A percentile compares a stretch with the other conserved stretches of the same genome.
These are phyloP conservation scores for Petrolisthes cinctipes DNA, from an alignment of 2,888 invertebrate genomes.

Conservation along the genomic window DNA sequence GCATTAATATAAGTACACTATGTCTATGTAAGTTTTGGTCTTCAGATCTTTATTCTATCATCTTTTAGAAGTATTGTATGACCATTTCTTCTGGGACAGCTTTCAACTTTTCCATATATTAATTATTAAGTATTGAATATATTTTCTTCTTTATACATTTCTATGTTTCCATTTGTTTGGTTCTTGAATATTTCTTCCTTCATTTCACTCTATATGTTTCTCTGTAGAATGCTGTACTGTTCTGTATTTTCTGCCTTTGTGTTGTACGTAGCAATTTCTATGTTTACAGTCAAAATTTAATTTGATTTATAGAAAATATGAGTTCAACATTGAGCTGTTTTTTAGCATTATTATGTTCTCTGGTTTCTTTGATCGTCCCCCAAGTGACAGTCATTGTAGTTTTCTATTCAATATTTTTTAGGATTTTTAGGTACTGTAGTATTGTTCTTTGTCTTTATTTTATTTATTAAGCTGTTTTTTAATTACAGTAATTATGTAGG, in stretches of 20 bases:
- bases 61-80: too few species aligned
- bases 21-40: too few species aligned
- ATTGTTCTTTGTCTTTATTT: neutral
- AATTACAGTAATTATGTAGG: neutral
- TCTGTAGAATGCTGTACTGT: too few species aligned
- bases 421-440: neutral
- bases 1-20: too few species aligned
- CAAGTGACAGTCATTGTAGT: slow-evolving; percentile 39
- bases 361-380: slow-evolving; percentile 55
- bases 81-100: too few species aligned
- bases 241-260: too few species aligned
- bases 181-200: neutral
- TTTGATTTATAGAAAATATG: neutral
- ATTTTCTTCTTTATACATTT: neutral
- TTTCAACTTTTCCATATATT: neutral
- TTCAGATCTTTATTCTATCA: too few species aligned
- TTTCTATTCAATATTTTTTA: neutral
- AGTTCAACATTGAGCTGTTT: slow-evolving; percentile 4
- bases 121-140: neutral
- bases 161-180: neutral
- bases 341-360: slow-evolving; percentile 43
- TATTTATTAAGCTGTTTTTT: slow-evolving; percentile 18
- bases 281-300: neutral
- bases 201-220: too few species aligned
- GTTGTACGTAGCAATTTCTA: neutral